phyloP scores from a whole-genome alignment of 2,797 vertebrate genomes.

The Sphenopsis melanotis region DNA sequence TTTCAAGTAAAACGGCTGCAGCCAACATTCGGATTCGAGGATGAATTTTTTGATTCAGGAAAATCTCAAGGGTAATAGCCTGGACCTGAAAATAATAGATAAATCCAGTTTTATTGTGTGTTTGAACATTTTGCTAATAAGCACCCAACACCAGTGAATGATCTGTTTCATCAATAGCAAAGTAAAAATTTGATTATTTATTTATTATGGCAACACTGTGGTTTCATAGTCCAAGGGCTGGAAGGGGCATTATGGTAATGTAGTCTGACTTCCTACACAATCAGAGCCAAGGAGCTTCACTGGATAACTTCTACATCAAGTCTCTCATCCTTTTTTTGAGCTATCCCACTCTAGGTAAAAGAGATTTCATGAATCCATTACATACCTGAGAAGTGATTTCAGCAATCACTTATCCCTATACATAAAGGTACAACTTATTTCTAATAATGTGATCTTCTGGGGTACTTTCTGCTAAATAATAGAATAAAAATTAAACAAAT shows the following conservation, averaged over 20 bases:
- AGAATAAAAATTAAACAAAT: not conserved
- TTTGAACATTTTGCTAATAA: not conserved
- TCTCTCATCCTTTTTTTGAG: not conserved
- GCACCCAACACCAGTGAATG: not conserved
- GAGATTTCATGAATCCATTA: not conserved
- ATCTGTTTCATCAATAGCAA: not conserved
- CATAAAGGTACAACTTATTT: not conserved
- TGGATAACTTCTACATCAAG: not conserved
- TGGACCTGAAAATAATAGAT: constrained; percentile 75
- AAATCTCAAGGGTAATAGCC: constrained; percentile 77
- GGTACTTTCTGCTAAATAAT: not conserved
- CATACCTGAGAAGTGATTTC: not conserved
- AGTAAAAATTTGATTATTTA: not conserved
- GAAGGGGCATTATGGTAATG: not conserved
- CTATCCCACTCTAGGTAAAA: not conserved
- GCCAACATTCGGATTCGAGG: constrained; percentile 78
- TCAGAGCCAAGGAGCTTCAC: not conserved
- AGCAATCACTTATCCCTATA: not conserved
- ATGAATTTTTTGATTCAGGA: constrained; percentile 73
- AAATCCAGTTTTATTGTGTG: not conserved
- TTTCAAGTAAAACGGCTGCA: constrained; percentile 79
- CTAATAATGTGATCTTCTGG: not conserved
- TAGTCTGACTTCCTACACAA: not conserved
- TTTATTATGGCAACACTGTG: not conserved
- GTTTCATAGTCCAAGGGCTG: not conserved